These are phyloP conservation scores for Scomberomorus guttatus DNA, from an alignment of 2,797 vertebrate species.

Conservation along the genomic window DNA sequence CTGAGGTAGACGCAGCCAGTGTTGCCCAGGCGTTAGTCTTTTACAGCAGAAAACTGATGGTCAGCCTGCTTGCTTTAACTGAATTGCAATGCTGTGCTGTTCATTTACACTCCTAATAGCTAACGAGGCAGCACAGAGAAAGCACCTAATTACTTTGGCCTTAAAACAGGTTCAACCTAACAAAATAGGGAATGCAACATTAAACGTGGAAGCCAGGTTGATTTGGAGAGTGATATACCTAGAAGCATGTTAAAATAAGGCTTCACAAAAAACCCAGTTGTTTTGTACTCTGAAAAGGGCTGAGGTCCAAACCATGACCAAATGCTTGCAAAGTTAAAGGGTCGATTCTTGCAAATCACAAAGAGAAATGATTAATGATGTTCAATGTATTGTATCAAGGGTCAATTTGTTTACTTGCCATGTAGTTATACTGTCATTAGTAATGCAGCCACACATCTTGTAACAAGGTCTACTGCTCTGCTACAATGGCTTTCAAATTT, in stretches of 20 bases:
- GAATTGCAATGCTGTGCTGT: not conserved
- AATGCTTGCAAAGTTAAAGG: no score
- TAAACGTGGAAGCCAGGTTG: not conserved
- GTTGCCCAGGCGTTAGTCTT: not conserved
- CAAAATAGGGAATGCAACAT: slow-evolving; percentile 13
- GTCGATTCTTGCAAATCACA: no score
- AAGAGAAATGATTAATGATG: not conserved
- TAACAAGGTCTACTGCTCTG: not conserved
- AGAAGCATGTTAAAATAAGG: not conserved
- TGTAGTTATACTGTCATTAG: no score
- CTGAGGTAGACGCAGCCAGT: no score
- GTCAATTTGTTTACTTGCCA: no score
- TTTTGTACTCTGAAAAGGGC: no score
- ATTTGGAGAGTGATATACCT: no score
- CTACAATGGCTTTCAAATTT: not conserved
- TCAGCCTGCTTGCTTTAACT: not conserved
- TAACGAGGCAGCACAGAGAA: slow-evolving; percentile 1
- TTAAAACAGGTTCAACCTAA: slow-evolving; percentile 10
- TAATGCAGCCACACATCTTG: not conserved
- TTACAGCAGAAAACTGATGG: not conserved
- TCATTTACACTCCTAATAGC: slow-evolving; percentile 12
- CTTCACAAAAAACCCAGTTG: not conserved
- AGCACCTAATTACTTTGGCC: slow-evolving; percentile 9
- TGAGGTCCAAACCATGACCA: no score
- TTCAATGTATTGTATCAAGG: not conserved